phyloP scores from a whole-genome alignment of 2,797 vertebrate genomes.

The Hipposideros larvatus region DNA sequence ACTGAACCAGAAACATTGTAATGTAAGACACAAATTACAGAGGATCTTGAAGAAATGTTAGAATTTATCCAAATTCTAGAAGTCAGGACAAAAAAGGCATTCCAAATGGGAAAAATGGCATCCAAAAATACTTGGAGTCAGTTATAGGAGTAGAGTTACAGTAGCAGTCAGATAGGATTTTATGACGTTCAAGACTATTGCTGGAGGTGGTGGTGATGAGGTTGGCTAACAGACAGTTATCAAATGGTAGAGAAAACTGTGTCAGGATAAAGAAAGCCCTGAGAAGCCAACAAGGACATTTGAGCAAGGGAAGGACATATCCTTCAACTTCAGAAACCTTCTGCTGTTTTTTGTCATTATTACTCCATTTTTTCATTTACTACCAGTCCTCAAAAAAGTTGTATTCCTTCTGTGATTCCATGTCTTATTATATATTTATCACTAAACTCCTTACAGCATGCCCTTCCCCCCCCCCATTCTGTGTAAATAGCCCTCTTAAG shows the following conservation, averaged over 20 bases:
- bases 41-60: neutral
- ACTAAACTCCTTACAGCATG: neutral
- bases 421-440: neutral
- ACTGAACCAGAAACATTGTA: neutral
- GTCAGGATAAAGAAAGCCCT: neutral
- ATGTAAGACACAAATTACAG: neutral
- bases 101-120: neutral
- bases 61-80: neutral
- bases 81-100: neutral
- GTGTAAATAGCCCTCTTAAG: neutral
- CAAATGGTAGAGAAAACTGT: neutral
- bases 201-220: neutral
- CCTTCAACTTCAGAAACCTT: neutral
- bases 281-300: neutral
- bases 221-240: neutral
- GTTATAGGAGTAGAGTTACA: neutral
- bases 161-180: neutral
- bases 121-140: neutral
- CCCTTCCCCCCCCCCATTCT: accelerated
- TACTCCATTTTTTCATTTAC: neutral
- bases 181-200: neutral
- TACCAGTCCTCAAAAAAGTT: neutral
- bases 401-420: neutral
- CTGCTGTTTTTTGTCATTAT: neutral
- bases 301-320: neutral